Conservation (phyloP, 1,140 invertebrate species). For the Tetramorium parvispinum region DNA sequence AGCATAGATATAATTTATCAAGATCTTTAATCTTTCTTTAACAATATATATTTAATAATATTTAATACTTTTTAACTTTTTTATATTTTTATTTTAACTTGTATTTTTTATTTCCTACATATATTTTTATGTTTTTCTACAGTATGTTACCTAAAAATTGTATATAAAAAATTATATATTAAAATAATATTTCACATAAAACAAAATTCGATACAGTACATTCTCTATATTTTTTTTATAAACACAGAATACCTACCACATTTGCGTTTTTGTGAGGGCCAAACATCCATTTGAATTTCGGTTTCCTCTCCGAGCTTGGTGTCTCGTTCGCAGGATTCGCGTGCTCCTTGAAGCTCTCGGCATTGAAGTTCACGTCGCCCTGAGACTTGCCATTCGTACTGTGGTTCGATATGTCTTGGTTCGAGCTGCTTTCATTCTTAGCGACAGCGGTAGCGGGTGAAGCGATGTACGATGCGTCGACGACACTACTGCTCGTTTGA, state of each 20-base stretch:
- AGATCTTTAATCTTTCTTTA: conserved; percentile 8
- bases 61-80: background rate
- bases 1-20: background rate
- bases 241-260: conserved; percentile 81
- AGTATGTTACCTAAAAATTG: background rate
- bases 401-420: conserved; percentile 67
- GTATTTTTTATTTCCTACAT: background rate
- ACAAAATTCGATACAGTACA: background rate
- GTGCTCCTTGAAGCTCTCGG: conserved; percentile 58
- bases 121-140: background rate
- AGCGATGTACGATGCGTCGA: background rate
- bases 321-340: conserved; percentile 39
- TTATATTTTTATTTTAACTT: no score
- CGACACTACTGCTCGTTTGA: background rate
- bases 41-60: background rate
- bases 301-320: conserved; percentile 70
- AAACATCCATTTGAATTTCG: conserved; percentile 87
- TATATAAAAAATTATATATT: background rate
- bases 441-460: conserved; percentile 31
- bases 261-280: conserved; percentile 88
- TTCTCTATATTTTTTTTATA: background rate
- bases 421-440: conserved; percentile 72
- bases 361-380: conserved; percentile 33
- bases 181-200: background rate
- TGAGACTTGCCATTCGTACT: conserved; percentile 61